Base-by-base conservation (phyloP, 2,113 vertebrate species). In the Pipa parva region DNA sequence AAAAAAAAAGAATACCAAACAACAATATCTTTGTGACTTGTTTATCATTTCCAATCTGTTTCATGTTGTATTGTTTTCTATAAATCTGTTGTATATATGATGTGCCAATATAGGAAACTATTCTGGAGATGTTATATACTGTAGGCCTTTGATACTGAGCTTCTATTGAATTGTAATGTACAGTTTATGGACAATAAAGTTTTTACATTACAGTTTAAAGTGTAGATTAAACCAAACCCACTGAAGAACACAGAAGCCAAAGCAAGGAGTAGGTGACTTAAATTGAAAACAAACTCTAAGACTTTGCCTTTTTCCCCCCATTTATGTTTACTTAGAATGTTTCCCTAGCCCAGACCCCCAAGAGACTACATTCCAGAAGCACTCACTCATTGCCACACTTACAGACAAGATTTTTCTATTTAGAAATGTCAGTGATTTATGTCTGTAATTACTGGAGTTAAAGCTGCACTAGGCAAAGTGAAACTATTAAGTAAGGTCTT, bases 251-350 rank as follows among this genome's bases (percentile, higher is more conserved):
- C 17, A 59, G 28, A 21, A 59, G 17, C 17, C 33, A 27, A 50
- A 27, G 50, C 24, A 59, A 22, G n/a, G n/a, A 51, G 45, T 20
- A 31, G 37, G 48, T 24, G 42, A 3, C 33, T 1, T 11, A 36
- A 36, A 59, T 50, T 42, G 50, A 59, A 55, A 45, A 68, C 55
- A 59, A 68, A 55, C 56, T 68, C 55, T 39, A 68, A 68, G 27
- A 68, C 10, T 3, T 1, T 3, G 3, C 3, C 33, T 36, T 7
- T 59, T 68, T 42, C 33, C n/a, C 42, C 42, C 45, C 59, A 6
- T 10, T 31, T 6, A 18, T 49, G 55, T 29, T 28, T 59, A 15
- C 33, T 52, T 24, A 50, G 57, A 52, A 60, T 42, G 48, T 20
- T 60, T 69, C 60, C 20, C 27, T 60, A 27, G 33, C 58, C 59